Evolutionary conservation across 2,113 vertebrate species (phyloP).

Genomic region (Dolichotis patagonum): DNA sequence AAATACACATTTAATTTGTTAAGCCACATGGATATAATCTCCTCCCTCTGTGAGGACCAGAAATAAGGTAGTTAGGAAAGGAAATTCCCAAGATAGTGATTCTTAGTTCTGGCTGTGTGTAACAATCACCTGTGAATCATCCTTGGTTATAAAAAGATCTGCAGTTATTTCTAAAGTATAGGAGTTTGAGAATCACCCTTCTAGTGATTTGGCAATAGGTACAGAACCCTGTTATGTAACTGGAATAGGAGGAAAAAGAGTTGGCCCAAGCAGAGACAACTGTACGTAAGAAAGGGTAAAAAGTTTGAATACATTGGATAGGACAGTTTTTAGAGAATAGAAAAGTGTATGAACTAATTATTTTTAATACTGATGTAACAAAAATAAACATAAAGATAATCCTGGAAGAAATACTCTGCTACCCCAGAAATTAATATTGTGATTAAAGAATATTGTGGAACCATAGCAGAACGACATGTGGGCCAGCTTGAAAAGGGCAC

Average conservation of each 20-base stretch:
- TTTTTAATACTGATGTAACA: conserved; percentile 8
- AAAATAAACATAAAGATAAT: neutral
- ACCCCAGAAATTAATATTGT: conserved; percentile 23
- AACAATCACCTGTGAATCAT: conserved; percentile 30
- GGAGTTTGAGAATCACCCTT: conserved; percentile 27
- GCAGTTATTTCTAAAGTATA: conserved; percentile 23
- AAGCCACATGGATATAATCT: neutral
- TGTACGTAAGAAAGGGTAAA: neutral
- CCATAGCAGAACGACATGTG: neutral
- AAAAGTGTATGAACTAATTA: neutral
- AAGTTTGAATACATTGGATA: neutral
- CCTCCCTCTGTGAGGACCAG: neutral
- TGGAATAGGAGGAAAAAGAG: neutral
- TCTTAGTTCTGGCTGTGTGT: neutral
- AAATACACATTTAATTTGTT: conserved; percentile 22
- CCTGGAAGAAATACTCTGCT: conserved; percentile 4
- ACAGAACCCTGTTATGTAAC: conserved; percentile 31
- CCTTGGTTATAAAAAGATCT: conserved; percentile 47
- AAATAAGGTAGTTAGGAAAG: conserved; percentile 18
- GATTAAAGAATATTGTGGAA: neutral
- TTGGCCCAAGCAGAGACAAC: neutral
- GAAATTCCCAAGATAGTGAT: neutral
- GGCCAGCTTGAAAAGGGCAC: neutral
- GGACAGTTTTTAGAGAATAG: conserved; percentile 28
- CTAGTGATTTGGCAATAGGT: conserved; percentile 22